These are phyloP conservation scores for Ceratothoa steindachneri DNA, from an alignment of 2,888 invertebrate species.

Conservation along the genomic window DNA sequence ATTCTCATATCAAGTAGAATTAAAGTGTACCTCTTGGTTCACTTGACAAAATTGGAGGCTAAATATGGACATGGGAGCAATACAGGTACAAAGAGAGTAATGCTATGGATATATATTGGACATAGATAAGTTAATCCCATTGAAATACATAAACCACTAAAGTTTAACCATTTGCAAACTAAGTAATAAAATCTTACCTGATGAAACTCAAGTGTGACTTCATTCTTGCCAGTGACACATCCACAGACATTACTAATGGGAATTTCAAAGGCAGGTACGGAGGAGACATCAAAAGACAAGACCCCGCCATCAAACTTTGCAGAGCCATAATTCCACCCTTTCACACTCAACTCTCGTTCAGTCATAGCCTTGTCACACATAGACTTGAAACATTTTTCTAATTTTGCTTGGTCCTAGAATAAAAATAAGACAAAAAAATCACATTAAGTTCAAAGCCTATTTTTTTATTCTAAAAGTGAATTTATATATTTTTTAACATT, in stretches of 20 bases:
- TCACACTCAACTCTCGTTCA: slow-evolving; percentile 85
- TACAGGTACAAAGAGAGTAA: too few species aligned
- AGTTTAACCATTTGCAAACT: too few species aligned
- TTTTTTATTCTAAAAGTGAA: background rate
- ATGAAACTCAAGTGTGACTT: slow-evolving; percentile 96
- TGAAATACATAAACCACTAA: too few species aligned
- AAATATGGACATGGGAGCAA: too few species aligned
- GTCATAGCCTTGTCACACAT: slow-evolving; percentile 81
- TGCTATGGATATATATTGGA: too few species aligned
- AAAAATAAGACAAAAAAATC: background rate
- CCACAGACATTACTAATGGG: slow-evolving; percentile 94
- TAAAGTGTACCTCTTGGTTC: too few species aligned
- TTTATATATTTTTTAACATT: background rate
- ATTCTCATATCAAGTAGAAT: too few species aligned
- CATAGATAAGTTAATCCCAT: too few species aligned
- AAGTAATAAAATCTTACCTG: slow-evolving; percentile 64
- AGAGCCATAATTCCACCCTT: slow-evolving; percentile 99
- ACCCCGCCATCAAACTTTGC: slow-evolving; percentile 87
- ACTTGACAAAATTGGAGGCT: too few species aligned
- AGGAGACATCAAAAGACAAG: slow-evolving; percentile 71
- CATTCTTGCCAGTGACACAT: slow-evolving; percentile 93
- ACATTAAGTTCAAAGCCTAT: background rate
- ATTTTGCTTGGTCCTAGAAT: slow-evolving; percentile 80
- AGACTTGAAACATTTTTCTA: slow-evolving; percentile 78
- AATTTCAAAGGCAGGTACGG: slow-evolving; percentile 86